Evolutionary conservation across 1,140 invertebrate genomes (phyloP), one percentile per base, ranked within the genome.

Genomic region (Calliopsis andreniformis): DNA sequence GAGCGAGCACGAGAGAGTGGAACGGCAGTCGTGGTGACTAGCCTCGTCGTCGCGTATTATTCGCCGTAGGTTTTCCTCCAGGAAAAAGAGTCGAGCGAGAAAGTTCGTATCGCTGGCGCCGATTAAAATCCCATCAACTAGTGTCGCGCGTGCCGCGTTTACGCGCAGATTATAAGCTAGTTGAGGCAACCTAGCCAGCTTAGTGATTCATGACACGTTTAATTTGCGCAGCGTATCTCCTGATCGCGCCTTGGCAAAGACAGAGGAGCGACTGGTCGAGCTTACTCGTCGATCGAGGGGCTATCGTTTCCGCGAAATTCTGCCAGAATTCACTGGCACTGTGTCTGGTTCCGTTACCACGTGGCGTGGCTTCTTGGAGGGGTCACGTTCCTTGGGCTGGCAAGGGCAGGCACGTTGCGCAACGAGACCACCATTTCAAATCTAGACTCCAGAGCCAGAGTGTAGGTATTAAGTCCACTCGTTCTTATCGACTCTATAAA

Each of bases 111-210:
- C 45, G 25, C 45, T 51, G 42, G 63, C 20, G 23, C 43, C 83
- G 83, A 88, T 89, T 88, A 88, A 87, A 88, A 85, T 87, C 78
- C 85, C 80, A 85, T 88, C 85, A 85, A 71, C 80, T 72, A 80
- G 28, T 64, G 75, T 76, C 81, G 80, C 71, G 85, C 79, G 69
- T 76, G 83, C 67, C 85, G 81, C 77, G 62, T 86, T 80, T 55
- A 6, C 35, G 23, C 28, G 55, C 68, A 77, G 82, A 86, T 84
- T 82, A 88, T 64, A 61, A 62, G 16, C 39, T 18, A 75, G 77
- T 66, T 73, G 78, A 10, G 10, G 39, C 30, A 25, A 42, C 67
- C 59, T 61, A 66, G 30, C 69, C 73, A 62, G 61, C 63, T 67
- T 58, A 6, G 76, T 88, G 87, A 90, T 89, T 89, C 83, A 86